Conservation (phyloP, 2,888 invertebrate genomes). For the Empis livida region DNA sequence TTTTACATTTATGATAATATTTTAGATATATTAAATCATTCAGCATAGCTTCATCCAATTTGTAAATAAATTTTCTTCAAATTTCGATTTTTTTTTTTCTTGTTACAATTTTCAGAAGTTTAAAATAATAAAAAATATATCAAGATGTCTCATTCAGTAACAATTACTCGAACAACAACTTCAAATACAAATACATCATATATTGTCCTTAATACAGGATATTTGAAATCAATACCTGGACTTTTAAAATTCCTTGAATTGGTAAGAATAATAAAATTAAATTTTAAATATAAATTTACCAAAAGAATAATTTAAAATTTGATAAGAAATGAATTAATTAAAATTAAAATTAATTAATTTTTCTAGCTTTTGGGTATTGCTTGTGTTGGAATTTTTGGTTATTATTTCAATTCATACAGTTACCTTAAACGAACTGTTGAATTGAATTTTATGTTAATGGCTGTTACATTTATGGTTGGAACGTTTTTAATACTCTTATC, state of each 20-base stretch:
- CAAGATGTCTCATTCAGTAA: constrained; percentile 81
- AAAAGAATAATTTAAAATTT: not conserved
- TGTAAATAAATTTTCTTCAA: not conserved
- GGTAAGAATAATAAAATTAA: constrained; percentile 39
- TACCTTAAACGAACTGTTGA: constrained; percentile 33
- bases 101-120: not conserved
- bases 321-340: not conserved
- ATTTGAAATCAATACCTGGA: constrained; percentile 64
- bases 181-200: constrained; percentile 64
- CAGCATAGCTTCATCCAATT: not conserved
- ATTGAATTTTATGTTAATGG: constrained; percentile 59
- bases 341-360: constrained; percentile 2
- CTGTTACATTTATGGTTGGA: constrained; percentile 64
- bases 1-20: not conserved
- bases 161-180: constrained; percentile 76
- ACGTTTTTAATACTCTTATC: constrained; percentile 62
- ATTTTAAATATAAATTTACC: not conserved
- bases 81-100: not conserved
- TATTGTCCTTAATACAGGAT: constrained; percentile 68
- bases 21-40: no score
- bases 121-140: no score
- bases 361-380: constrained; percentile 69
- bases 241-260: constrained; percentile 68
- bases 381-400: constrained; percentile 55
- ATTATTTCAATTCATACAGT: constrained; percentile 38